These are phyloP conservation scores for Diplogasteroides magnus DNA, from an alignment of 1,140 invertebrate genomes.

Conservation along the genomic window DNA sequence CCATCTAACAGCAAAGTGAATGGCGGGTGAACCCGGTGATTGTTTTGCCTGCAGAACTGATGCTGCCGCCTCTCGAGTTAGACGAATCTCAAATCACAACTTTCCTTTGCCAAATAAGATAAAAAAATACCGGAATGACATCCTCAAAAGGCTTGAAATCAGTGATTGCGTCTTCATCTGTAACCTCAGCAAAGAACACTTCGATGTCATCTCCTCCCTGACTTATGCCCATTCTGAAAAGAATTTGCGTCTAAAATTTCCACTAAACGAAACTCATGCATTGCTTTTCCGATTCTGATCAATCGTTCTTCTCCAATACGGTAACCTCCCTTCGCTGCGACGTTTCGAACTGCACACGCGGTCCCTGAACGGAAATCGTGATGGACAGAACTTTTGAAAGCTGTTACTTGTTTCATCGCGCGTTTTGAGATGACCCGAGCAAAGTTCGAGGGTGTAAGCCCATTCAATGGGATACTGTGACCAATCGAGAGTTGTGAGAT, in stretches of 20 bases:
- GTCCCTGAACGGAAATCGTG: background rate
- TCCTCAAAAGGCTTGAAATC: background rate
- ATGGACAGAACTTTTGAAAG: background rate
- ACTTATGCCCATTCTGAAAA: background rate
- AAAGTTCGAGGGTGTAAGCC: background rate
- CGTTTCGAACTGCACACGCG: background rate
- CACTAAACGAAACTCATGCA: background rate
- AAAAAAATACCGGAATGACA: background rate
- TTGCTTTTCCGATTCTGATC: background rate
- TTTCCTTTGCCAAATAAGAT: background rate
- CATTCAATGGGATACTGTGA: background rate
- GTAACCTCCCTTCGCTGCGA: background rate
- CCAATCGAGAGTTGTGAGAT: background rate
- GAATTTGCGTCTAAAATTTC: background rate
- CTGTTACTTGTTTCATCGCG: background rate
- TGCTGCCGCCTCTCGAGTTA: background rate
- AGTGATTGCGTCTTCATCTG: background rate
- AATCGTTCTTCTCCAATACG: background rate
- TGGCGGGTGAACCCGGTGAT: background rate
- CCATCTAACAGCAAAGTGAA: background rate
- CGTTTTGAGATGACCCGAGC: background rate
- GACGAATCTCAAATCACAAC: background rate
- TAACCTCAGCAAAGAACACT: background rate
- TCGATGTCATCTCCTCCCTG: background rate
- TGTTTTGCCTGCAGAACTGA: background rate